A percentile compares a stretch with the other conserved stretches of the same genome.
Evolutionary conservation across 2,888 invertebrate genomes (phyloP).

Genomic region (Philhelius pedissequus): DNA sequence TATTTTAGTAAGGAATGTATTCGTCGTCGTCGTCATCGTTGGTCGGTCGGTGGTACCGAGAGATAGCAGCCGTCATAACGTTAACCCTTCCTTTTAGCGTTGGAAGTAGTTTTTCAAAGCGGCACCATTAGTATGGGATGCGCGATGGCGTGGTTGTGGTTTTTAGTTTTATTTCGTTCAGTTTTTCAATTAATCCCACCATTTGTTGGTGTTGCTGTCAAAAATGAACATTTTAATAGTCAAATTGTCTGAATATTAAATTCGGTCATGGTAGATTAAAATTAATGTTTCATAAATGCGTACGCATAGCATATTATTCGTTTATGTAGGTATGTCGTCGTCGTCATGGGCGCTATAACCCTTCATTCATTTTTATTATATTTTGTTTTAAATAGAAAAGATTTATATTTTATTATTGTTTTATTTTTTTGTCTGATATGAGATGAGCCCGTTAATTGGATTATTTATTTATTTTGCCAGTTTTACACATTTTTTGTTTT

Average conservation of each 20-base stretch:
- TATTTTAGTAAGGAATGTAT: constrained; percentile 29
- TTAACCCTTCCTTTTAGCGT: background rate
- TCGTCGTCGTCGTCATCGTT: too few relatives aligned
- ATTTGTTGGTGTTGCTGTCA: constrained; percentile 55
- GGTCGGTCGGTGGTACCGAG: too few relatives aligned
- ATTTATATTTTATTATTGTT: constrained; percentile 1
- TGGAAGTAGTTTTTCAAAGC: background rate
- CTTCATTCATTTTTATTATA: background rate
- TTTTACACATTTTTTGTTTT: constrained; percentile 21
- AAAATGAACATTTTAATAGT: constrained; percentile 64
- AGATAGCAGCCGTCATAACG: background rate
- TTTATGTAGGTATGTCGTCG: background rate
- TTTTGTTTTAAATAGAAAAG: background rate
- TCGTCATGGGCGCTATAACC: background rate
- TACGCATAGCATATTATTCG: background rate
- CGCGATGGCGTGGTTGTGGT: background rate
- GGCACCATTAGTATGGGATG: background rate
- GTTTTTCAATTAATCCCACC: constrained; percentile 65
- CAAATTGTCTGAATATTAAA: constrained; percentile 63
- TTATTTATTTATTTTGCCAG: constrained; percentile 54
- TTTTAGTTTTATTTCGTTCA: constrained; percentile 14
- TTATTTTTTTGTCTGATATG: constrained; percentile 1
- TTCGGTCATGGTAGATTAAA: constrained; percentile 59
- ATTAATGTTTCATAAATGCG: constrained; percentile 61
- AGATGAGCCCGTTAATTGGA: constrained; percentile 58